Percentiles rank a stretch among this genome's conserved stretches.
phyloP scores from a whole-genome alignment of 2,113 vertebrate genomes.

The Phrynosoma platyrhinos region DNA sequence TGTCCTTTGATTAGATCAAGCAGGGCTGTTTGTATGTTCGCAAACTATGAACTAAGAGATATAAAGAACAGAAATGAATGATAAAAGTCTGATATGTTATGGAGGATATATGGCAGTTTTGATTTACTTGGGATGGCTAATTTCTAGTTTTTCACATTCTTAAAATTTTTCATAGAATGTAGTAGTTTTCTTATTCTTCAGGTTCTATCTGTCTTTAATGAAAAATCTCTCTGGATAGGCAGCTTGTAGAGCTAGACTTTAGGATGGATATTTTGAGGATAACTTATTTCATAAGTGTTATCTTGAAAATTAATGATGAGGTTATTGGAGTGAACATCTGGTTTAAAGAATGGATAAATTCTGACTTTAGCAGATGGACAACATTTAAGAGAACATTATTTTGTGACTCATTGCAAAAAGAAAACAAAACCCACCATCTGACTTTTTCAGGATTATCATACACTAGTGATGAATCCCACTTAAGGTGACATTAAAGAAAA shows the following conservation, averaged over 20 bases:
- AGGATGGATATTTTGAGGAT: not conserved
- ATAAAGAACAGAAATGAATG: not conserved
- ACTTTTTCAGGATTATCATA: too few species aligned
- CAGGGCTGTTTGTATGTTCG: not conserved
- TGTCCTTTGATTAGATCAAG: not conserved
- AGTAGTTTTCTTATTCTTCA: not conserved
- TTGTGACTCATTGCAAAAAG: too few species aligned
- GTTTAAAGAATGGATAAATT: too few species aligned
- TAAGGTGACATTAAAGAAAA: too few species aligned
- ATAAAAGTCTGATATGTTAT: not conserved
- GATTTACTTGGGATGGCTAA: not conserved
- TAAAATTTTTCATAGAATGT: not conserved
- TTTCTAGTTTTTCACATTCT: not conserved
- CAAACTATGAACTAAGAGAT: fast-evolving
- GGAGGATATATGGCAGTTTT: not conserved
- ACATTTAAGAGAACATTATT: too few species aligned
- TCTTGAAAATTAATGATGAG: too few species aligned
- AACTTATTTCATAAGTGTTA: too few species aligned
- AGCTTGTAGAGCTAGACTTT: not conserved
- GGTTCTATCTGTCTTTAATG: not conserved
- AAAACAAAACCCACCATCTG: too few species aligned
- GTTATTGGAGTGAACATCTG: too few species aligned
- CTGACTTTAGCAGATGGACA: too few species aligned
- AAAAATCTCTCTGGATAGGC: not conserved
- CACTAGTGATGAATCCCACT: too few species aligned